phyloP scores from a whole-genome alignment of 1,140 invertebrate species.

The Holotrichia oblita region DNA sequence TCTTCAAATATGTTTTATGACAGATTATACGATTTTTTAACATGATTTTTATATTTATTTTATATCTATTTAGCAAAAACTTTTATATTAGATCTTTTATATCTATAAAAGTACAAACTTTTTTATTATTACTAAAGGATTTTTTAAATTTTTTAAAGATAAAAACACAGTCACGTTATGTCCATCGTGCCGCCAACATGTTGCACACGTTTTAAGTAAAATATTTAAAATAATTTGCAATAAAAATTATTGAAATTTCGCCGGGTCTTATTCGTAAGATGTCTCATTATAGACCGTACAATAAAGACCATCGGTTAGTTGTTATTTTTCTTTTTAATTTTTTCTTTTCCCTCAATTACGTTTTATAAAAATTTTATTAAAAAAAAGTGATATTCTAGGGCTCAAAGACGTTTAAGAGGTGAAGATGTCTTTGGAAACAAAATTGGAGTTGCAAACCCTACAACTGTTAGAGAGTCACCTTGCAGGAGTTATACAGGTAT shows the following conservation, averaged over 20 bases:
- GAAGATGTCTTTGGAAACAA: conserved; percentile 84
- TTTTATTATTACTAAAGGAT: neutral
- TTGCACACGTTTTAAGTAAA: conserved; percentile 30
- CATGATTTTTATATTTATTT: no score
- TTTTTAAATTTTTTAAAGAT: no score
- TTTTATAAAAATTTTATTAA: no score
- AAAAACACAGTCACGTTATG: conserved; percentile 3
- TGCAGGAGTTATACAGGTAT: conserved; percentile 53
- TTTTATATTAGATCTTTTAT: no score
- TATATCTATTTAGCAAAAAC: no score
- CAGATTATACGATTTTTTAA: no score
- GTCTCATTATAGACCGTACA: conserved; percentile 56
- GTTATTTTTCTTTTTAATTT: neutral
- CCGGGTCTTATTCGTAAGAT: conserved; percentile 37
- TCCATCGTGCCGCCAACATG: neutral
- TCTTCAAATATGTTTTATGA: no score
- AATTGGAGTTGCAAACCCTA: conserved; percentile 63
- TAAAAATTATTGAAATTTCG: neutral
- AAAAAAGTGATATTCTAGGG: conserved; percentile 65
- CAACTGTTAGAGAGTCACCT: conserved; percentile 46
- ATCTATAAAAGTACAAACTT: no score
- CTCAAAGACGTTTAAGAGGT: conserved; percentile 85
- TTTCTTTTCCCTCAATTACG: no score
- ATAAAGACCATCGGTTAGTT: conserved; percentile 44
- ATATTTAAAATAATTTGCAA: conserved; percentile 27